Conservation (phyloP, 1,140 invertebrate species). For the Lycorma delicatula region DNA sequence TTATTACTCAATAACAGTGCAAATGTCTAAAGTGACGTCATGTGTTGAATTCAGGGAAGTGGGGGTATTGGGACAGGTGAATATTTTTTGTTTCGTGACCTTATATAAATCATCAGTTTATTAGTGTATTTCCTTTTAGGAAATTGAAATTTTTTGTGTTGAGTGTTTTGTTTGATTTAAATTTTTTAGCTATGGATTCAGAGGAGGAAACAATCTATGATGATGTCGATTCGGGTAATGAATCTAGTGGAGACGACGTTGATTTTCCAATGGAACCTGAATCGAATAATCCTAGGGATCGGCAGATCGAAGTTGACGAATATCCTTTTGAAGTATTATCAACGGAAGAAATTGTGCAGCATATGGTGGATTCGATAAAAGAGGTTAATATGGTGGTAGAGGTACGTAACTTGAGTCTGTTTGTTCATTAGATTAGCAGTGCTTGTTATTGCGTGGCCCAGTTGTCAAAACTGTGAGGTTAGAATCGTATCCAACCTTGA, state of each 20-base stretch:
- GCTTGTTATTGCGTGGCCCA: too few relatives aligned
- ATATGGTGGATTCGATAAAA: constrained; percentile 95
- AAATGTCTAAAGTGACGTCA: constrained; percentile 15
- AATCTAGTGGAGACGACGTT: constrained; percentile 84
- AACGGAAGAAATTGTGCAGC: constrained; percentile 91
- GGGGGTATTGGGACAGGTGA: constrained; percentile 14
- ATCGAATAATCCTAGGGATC: constrained; percentile 61
- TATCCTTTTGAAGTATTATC: constrained; percentile 91
- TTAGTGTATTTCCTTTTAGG: constrained; percentile 1
- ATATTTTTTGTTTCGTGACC: constrained; percentile 14
- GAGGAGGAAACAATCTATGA: constrained; percentile 80
- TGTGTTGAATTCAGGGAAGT: not conserved
- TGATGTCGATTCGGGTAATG: constrained; percentile 84
- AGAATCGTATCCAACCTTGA: too few relatives aligned
- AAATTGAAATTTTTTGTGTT: not conserved
- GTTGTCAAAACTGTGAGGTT: too few relatives aligned
- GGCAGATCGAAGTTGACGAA: constrained; percentile 73
- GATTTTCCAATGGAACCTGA: constrained; percentile 88
- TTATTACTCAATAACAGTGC: too few relatives aligned
- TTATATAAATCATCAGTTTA: constrained; percentile 17
- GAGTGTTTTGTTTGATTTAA: constrained; percentile 12
- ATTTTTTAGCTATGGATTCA: constrained; percentile 61
- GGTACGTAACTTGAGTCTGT: constrained; percentile 43
- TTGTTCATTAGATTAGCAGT: too few relatives aligned
- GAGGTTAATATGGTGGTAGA: constrained; percentile 86